These are phyloP conservation scores for Phalacrocorax pelagicus DNA, from an alignment of 2,113 vertebrate genomes.

Conservation along the genomic window DNA sequence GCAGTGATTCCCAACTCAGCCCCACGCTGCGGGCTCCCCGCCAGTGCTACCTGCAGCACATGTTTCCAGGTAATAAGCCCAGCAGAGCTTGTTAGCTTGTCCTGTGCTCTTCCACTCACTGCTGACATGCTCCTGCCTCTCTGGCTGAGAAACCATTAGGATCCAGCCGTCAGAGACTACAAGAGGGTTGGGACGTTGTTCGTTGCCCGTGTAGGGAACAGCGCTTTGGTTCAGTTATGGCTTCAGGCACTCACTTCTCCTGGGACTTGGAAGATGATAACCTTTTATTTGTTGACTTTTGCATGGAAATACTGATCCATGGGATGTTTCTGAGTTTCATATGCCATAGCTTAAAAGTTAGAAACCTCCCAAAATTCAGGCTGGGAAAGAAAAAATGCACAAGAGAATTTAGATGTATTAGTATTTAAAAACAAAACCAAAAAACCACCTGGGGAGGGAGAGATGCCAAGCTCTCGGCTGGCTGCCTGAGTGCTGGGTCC, in stretches of 20 bases:
- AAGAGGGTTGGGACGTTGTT: neutral
- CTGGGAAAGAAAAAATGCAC: neutral
- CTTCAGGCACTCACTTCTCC: neutral
- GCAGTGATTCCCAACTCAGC: no score
- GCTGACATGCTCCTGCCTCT: neutral
- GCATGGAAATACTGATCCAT: neutral
- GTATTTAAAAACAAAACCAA: neutral
- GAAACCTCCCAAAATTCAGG: neutral
- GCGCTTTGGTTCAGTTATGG: neutral
- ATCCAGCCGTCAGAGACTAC: fast-evolving
- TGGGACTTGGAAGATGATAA: neutral
- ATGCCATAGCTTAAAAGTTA: neutral
- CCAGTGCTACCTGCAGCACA: fast-evolving
- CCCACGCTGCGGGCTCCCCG: fast-evolving
- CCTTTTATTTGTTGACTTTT: neutral
- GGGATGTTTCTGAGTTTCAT: neutral
- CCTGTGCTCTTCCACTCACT: neutral
- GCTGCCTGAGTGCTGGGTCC: neutral
- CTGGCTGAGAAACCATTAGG: neutral
- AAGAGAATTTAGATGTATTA: neutral
- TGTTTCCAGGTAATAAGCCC: neutral
- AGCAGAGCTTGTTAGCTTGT: neutral
- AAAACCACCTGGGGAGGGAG: neutral
- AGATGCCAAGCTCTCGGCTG: neutral
- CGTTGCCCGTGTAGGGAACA: fast-evolving